Conservation (phyloP, 2,113 vertebrate species). For the Reinhardtius hippoglossoides region DNA sequence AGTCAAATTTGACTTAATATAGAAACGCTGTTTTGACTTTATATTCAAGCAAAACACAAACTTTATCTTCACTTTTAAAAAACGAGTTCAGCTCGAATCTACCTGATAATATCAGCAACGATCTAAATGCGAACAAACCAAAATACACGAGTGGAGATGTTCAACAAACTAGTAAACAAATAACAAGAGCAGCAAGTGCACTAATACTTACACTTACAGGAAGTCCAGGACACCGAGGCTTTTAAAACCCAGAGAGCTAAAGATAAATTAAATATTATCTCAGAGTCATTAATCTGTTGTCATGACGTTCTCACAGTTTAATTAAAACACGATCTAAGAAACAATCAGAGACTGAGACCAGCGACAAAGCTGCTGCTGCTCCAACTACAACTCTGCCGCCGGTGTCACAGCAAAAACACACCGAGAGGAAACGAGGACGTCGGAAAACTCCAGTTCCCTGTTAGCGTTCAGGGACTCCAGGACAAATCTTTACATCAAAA, state of each 20-base stretch:
- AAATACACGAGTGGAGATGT: not conserved
- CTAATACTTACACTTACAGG: not conserved
- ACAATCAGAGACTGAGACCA: too few relatives aligned
- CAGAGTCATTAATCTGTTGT: not conserved
- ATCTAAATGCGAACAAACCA: not conserved
- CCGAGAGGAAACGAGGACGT: conserved; percentile 51
- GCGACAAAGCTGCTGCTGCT: not conserved
- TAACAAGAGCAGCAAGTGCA: not conserved
- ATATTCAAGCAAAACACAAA: too few relatives aligned
- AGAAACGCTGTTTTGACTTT: too few relatives aligned
- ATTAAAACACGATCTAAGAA: not conserved
- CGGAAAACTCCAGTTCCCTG: conserved; percentile 40
- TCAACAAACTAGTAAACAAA: not conserved
- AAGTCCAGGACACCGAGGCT: not conserved
- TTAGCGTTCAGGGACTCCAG: not conserved
- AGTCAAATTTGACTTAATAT: too few relatives aligned
- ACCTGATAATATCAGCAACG: not conserved
- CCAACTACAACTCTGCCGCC: not conserved
- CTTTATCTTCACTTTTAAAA: too few relatives aligned
- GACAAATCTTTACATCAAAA: not conserved
- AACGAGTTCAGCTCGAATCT: too few relatives aligned
- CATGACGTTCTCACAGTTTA: not conserved
- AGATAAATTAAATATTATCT: accelerated
- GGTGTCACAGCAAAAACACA: conserved; percentile 53
- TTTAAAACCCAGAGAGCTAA: not conserved